phyloP scores from a whole-genome alignment of 2,888 invertebrate genomes.

The Frankliniella fusca region DNA sequence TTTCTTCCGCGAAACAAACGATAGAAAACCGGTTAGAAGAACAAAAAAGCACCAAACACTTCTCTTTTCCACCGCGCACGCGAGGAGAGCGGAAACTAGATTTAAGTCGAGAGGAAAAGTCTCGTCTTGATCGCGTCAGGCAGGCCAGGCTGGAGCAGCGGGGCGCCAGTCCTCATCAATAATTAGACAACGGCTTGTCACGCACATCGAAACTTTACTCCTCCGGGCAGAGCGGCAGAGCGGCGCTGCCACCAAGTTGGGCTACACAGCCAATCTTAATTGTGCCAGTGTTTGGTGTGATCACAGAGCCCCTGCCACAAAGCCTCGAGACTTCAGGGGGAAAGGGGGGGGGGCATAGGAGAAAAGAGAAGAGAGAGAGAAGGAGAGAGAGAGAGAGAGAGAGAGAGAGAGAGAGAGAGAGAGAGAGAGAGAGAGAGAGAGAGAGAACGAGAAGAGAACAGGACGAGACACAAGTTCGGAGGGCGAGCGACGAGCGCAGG shows the following conservation, averaged over 20 bases:
- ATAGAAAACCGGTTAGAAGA: too few species aligned
- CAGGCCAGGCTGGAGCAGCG: background rate
- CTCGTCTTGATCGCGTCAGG: background rate
- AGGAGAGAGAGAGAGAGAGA: conserved; percentile 24
- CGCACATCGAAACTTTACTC: background rate
- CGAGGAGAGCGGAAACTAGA: too few species aligned
- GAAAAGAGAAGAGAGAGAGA: conserved; percentile 26
- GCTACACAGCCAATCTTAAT: conserved; percentile 6
- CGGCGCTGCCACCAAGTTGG: background rate
- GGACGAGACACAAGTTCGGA: conserved; percentile 26
- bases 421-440: conserved; percentile 28
- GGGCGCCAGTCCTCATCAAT: background rate
- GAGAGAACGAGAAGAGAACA: conserved; percentile 25
- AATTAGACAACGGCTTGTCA: conserved; percentile 16
- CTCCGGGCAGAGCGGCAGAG: background rate
- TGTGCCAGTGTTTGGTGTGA: background rate
- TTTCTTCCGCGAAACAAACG: too few species aligned
- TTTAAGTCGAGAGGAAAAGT: background rate
- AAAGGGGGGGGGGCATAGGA: background rate
- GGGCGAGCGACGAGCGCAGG: background rate
- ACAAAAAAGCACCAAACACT: too few species aligned
- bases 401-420: conserved; percentile 28
- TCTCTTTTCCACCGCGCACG: too few species aligned
- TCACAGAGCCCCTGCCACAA: background rate
- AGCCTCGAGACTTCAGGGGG: conserved; percentile 2